Conservation (phyloP, 2,888 invertebrate species). For the Siphlonurus alternatus region DNA sequence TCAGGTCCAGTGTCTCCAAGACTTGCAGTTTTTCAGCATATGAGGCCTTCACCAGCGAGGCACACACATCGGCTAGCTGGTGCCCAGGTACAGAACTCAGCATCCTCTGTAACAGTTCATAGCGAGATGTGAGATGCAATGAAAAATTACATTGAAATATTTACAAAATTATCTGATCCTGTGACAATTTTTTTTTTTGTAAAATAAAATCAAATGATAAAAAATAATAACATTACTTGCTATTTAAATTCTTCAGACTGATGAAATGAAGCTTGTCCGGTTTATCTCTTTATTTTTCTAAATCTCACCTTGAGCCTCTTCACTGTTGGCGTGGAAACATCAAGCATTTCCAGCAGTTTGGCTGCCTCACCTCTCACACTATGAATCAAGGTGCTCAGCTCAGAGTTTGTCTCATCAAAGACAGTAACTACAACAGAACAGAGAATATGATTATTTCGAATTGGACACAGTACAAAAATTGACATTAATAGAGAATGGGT, state of each 20-base stretch:
- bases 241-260: too few species aligned
- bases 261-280: too few species aligned
- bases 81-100: constrained; percentile 26
- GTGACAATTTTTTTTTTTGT: too few species aligned
- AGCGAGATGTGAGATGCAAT: too few species aligned
- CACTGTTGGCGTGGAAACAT: constrained; percentile 27
- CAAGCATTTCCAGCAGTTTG: constrained; percentile 26
- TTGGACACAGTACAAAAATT: too few species aligned
- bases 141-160: too few species aligned
- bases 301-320: constrained; percentile 27
- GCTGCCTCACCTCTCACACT: constrained; percentile 27
- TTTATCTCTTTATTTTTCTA: too few species aligned
- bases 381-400: constrained; percentile 23
- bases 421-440: constrained; percentile 5
- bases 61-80: constrained; percentile 28
- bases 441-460: not conserved
- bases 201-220: too few species aligned
- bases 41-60: constrained; percentile 28
- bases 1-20: constrained; percentile 28
- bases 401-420: constrained; percentile 17
- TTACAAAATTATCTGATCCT: not conserved
- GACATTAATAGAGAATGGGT: too few species aligned
- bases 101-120: constrained; percentile 24
- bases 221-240: too few species aligned
- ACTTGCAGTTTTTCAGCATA: constrained; percentile 29